These are phyloP conservation scores for Hirundichthys speculiger DNA, from an alignment of 2,113 vertebrate species.

Conservation along the genomic window DNA sequence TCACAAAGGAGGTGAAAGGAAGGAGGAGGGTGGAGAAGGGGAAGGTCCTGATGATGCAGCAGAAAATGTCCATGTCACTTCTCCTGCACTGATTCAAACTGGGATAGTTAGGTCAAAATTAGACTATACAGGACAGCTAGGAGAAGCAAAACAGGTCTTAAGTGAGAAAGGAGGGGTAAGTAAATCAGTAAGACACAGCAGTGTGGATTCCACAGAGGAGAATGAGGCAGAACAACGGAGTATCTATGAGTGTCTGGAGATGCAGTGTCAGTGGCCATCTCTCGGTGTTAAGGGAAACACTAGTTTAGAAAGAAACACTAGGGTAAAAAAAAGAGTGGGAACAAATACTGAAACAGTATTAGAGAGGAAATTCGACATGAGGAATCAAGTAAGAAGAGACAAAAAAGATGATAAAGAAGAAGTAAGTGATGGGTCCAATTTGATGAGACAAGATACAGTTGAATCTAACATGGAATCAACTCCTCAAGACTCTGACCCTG, in stretches of 20 bases:
- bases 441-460: constrained; percentile 82
- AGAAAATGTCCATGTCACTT: constrained; percentile 35
- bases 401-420: constrained; percentile 52
- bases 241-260: constrained; percentile 80
- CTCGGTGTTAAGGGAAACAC: constrained; percentile 36
- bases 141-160: constrained; percentile 47
- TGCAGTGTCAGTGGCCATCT: constrained; percentile 74
- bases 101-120: constrained; percentile 36
- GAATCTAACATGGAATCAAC: constrained; percentile 69
- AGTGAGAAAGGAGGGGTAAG: constrained; percentile 59
- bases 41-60: constrained; percentile 4
- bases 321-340: constrained; percentile 42
- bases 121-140: constrained; percentile 33
- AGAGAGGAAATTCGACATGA: constrained; percentile 41
- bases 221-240: constrained; percentile 73
- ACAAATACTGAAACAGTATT: constrained; percentile 44
- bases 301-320: constrained; percentile 52
- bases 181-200: constrained; percentile 65
- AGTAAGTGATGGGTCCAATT: constrained; percentile 77
- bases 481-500: constrained; percentile 65
- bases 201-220: constrained; percentile 72
- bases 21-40: constrained; percentile 42
- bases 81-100: constrained; percentile 31
- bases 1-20: constrained; percentile 79
- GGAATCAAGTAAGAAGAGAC: constrained; percentile 51